Evolutionary conservation across 2,797 vertebrate genomes (phyloP), one percentile per base, ranked within the genome.

Genomic region (Aphelocoma californica): DNA sequence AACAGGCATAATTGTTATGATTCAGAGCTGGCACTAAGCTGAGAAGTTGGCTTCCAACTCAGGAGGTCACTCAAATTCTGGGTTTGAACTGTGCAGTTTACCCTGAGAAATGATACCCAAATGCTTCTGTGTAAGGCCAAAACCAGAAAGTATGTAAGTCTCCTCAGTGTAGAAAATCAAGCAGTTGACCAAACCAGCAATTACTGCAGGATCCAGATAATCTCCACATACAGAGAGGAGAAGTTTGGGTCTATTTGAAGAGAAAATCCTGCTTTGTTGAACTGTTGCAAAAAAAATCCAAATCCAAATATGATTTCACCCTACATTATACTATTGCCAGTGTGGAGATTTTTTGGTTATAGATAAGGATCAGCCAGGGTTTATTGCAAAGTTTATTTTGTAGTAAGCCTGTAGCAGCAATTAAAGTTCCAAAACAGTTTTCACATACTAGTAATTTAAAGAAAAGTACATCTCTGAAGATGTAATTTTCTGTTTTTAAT

Each of bases 401-500:
- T 95, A 95, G 95, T 91, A 95, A 87, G 86, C 34, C 81, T 73
- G 86, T 95, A 95, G 95, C 94, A 94, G 83, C 74, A 97, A 97
- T 97, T 97, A 95, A 95, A 94, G 96, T 97, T 95, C 96, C 95
- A 97, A 97, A 97, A 97, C 92, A 95, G 96, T 97, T 95, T 96
- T 96, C 94, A 96, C 93, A 97, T 93, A 95, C 95, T 95, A 96
- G 96, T 95, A 97, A 97, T 97, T 97, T 97, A 93, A 97, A 97
- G 95, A 95, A 97, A 97, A 97, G 94, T 97, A 97, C 88, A 96
- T 96, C 96, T 96, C 88, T 95, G 92, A 95, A 95, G 96, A 96
- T 97, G 90, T 97, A 97, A 97, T 97, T 97, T 97, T 96, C 96
- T 89, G 89, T 96, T 95, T 96, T 97, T 96, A 96, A 96, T 97